phyloP scores from a whole-genome alignment of 2,113 vertebrate genomes.

The Saiga tatarica region DNA sequence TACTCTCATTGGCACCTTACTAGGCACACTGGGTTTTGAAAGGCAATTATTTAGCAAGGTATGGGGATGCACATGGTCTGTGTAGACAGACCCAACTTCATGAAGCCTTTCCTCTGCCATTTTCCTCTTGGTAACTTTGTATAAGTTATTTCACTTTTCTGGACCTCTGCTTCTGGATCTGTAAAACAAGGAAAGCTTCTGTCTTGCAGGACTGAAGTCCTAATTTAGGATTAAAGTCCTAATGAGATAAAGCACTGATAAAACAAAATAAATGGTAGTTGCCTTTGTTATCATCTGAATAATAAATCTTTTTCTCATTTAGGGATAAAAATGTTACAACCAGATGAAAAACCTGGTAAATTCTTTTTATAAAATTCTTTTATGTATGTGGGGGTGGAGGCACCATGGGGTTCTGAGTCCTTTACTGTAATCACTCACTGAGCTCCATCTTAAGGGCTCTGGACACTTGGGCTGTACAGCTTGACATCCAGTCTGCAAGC shows the following conservation, averaged over 20 bases:
- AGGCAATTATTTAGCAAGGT: background rate
- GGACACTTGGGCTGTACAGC: background rate
- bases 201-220: background rate
- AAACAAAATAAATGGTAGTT: background rate
- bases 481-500: background rate
- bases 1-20: background rate
- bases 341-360: slow-evolving; percentile 42
- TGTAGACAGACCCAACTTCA: background rate
- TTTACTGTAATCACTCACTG: background rate
- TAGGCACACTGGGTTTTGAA: background rate
- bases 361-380: background rate
- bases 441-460: background rate
- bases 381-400: background rate
- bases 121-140: background rate
- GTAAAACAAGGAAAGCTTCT: background rate
- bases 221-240: background rate
- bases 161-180: background rate
- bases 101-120: background rate
- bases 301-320: slow-evolving; percentile 21
- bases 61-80: background rate
- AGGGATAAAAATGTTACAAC: slow-evolving; percentile 40
- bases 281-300: background rate
- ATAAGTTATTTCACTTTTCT: background rate
- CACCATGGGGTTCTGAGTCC: background rate
- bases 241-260: background rate